These are phyloP conservation scores for Hippocampus abdominalis DNA, from an alignment of 2,113 vertebrate species.

Conservation along the genomic window DNA sequence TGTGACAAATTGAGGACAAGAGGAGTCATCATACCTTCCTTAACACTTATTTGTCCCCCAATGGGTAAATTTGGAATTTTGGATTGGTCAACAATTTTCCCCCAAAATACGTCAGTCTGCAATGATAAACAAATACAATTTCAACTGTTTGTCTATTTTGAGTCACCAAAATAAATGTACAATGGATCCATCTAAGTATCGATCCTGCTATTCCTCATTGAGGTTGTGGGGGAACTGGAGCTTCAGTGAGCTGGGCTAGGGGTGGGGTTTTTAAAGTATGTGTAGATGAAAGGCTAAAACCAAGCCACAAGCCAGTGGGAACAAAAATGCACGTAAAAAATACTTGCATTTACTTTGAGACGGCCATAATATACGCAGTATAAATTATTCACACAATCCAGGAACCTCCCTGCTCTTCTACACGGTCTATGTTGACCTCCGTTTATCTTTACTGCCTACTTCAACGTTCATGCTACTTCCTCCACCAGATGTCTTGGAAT, in stretches of 20 bases:
- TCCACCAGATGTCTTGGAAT: slow-evolving; percentile 82
- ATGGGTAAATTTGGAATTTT: too few relatives aligned
- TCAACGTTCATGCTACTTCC: not conserved
- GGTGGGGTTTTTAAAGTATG: too few relatives aligned
- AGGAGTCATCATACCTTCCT: too few relatives aligned
- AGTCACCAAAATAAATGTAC: not conserved
- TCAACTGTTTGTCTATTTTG: not conserved
- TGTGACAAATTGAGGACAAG: too few relatives aligned
- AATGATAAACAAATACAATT: not conserved
- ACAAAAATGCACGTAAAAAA: not conserved
- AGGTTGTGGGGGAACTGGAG: too few relatives aligned
- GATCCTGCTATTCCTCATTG: too few relatives aligned
- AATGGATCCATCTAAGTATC: too few relatives aligned
- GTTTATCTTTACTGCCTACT: not conserved
- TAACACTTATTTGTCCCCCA: too few relatives aligned
- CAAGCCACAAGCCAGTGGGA: not conserved
- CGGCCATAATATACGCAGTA: not conserved
- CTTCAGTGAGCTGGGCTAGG: too few relatives aligned
- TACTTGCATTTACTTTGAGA: not conserved
- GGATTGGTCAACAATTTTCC: too few relatives aligned
- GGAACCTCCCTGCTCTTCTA: slow-evolving; percentile 5
- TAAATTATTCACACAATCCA: slow-evolving; percentile 2
- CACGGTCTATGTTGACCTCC: not conserved
- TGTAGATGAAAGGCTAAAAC: not conserved
- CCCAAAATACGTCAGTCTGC: not conserved